A percentile compares a stretch with the other conserved stretches of the same genome.
phyloP scores from a whole-genome alignment of 2,113 vertebrate genomes.

The Oceanites oceanicus region DNA sequence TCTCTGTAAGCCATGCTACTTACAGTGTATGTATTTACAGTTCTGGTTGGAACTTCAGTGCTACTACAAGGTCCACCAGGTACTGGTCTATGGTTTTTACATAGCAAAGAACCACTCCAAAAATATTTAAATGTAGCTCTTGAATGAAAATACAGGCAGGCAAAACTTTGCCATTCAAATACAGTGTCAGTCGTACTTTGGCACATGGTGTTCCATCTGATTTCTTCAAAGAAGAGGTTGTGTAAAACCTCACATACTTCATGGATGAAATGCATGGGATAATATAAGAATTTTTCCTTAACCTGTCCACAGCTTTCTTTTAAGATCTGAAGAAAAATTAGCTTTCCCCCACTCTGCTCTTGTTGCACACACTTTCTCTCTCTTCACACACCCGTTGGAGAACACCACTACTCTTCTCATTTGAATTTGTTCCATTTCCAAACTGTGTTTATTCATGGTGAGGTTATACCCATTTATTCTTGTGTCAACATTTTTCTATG shows the following conservation, averaged over 20 bases:
- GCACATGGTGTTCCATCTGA: not conserved
- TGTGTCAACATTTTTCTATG: slow-evolving; percentile 53
- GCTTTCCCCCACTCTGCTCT: not conserved
- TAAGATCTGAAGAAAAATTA: slow-evolving; percentile 24
- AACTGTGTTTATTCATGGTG: slow-evolving; percentile 44
- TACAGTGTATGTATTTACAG: not conserved
- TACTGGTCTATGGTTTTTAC: not conserved
- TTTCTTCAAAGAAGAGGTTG: not conserved
- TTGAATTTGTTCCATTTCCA: slow-evolving; percentile 44
- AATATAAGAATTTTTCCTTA: not conserved
- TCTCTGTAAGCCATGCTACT: not conserved
- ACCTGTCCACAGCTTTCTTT: not conserved
- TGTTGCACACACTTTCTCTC: not conserved
- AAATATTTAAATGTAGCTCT: not conserved
- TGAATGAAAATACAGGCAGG: not conserved
- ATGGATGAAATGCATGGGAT: not conserved
- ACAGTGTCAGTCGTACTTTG: not conserved
- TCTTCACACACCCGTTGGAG: not conserved
- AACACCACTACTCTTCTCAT: not conserved
- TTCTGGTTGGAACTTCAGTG: not conserved
- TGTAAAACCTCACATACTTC: not conserved
- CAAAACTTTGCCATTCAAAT: not conserved
- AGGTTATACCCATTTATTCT: slow-evolving; percentile 42
- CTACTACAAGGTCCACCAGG: not conserved
- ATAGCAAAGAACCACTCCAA: not conserved